A percentile compares a stretch with the other conserved stretches of the same genome.
These are phyloP conservation scores for Laticauda colubrina DNA, from an alignment of 2,113 vertebrate species.

Conservation along the genomic window DNA sequence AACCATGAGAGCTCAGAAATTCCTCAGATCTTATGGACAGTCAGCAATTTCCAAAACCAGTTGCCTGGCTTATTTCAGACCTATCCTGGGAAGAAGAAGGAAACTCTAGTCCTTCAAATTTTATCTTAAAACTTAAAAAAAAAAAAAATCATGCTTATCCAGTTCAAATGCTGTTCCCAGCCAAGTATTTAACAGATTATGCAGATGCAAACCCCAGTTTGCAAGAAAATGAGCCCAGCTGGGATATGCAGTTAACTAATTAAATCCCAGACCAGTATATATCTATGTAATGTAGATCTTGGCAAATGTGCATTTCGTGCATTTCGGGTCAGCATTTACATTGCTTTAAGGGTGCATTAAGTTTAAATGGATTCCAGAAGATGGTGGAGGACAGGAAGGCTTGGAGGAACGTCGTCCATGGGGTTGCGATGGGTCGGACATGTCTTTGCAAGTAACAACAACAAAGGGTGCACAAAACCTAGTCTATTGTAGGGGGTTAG, in stretches of 20 bases:
- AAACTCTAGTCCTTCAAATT: not conserved
- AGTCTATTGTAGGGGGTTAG: not conserved
- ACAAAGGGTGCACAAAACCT: not conserved
- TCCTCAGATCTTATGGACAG: not conserved
- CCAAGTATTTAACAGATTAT: not conserved
- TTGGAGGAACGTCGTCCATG: too few species aligned
- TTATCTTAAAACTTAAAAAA: not conserved
- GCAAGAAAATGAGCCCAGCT: not conserved
- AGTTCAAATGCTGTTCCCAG: not conserved
- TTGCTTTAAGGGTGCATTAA: not conserved
- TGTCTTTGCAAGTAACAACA: too few species aligned
- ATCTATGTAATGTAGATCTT: not conserved
- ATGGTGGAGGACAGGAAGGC: too few species aligned
- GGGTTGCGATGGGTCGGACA: too few species aligned
- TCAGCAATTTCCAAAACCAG: not conserved
- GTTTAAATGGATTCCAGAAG: too few species aligned
- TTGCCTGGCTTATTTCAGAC: not conserved
- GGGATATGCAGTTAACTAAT: not conserved
- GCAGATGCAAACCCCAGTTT: not conserved
- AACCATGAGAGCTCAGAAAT: not conserved
- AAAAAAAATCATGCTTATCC: not conserved
- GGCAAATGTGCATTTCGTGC: not conserved
- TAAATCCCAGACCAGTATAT: not conserved
- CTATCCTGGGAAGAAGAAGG: not conserved
- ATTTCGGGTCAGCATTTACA: not conserved